Percentiles rank a stretch among this genome's conserved stretches.
These are phyloP conservation scores for Syngnathus acus DNA, from an alignment of 2,797 vertebrate genomes.

Conservation along the genomic window DNA sequence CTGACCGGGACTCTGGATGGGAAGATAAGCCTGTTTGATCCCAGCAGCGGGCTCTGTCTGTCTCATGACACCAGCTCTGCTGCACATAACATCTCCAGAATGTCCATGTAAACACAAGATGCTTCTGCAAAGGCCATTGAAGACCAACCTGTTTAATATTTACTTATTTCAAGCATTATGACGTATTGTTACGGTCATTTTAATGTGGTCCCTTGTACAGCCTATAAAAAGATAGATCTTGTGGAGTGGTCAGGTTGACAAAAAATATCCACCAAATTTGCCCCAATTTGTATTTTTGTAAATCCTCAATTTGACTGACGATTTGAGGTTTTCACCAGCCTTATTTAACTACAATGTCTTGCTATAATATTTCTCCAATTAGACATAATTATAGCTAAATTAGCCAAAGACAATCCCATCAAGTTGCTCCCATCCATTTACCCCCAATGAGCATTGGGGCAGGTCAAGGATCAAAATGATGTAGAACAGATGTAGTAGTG, in stretches of 20 bases:
- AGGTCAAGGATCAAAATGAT: conserved; percentile 15
- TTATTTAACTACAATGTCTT: not conserved
- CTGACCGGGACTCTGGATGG: conserved; percentile 81
- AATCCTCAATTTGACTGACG: conserved; percentile 4
- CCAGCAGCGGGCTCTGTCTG: conserved; percentile 40
- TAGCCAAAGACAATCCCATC: conserved; percentile 20
- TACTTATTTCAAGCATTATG: conserved; percentile 11
- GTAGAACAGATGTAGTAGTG: conserved; percentile 40
- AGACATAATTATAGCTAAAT: conserved; percentile 18
- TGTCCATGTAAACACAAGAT: conserved; percentile 37
- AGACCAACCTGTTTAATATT: conserved; percentile 27
- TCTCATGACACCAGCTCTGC: conserved; percentile 36
- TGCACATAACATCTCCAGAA: conserved; percentile 23
- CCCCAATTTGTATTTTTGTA: conserved; percentile 4
- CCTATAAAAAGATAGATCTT: not conserved
- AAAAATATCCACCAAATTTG: not conserved
- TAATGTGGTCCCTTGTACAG: not conserved
- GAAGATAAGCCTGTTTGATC: conserved; percentile 73
- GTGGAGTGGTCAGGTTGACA: not conserved
- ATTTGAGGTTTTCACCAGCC: conserved; percentile 1
- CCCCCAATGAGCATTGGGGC: conserved; percentile 10
- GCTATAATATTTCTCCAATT: conserved; percentile 14
- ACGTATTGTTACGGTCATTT: not conserved
- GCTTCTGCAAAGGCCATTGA: conserved; percentile 30
- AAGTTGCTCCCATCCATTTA: conserved; percentile 15